Base-by-base conservation (phyloP, 2,888 invertebrate genomes). In the Drosophila birchii region DNA sequence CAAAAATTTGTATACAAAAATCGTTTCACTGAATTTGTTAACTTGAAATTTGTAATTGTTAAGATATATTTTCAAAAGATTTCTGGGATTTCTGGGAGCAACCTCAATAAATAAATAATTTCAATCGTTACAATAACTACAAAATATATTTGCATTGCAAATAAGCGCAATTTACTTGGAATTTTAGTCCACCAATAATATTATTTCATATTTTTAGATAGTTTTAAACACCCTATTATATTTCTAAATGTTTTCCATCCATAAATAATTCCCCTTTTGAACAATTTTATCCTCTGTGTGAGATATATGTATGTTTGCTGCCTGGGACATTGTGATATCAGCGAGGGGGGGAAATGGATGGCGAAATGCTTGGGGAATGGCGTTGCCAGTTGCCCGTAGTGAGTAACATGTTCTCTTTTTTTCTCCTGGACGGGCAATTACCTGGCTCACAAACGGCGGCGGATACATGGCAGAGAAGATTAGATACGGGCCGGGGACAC, bases 381-480 rank as follows among this genome's bases (percentile, higher is more conserved):
- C 56, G 79, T 70, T 56, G 41, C 56, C 23, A 32, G 41, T 60
- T 51, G 56, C 60, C 20, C 32, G 23, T 55, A 23, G 81, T 70
- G 59, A 53, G 47, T 62, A 29, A 43, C 41, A 49, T 64, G 39
- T 26, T 56, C 32, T 61, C n/a, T 61, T 55, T 61, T 55, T 36
- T 34, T 39, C 34, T 45, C 29, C 34, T 41, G 39, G 57, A 34
- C 36, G 56, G 57, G 68, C 68, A 67, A 67, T 67, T 67, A 67
- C 67, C 67, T 66, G 67, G 38, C 63, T 45, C 45, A 55, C 67
- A 66, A 67, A 66, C 43, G 61, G 45, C 49, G 61, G 49, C 51
- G 44, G 56, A 56, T 67, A 55, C 68, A 67, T 68, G 68, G 23
- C 57, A 68, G 56, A 32, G 68, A 36, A 67, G 67, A 67, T 67